Evolutionary conservation across 2,113 vertebrate genomes (phyloP).

Genomic region (Labeo rohita): DNA sequence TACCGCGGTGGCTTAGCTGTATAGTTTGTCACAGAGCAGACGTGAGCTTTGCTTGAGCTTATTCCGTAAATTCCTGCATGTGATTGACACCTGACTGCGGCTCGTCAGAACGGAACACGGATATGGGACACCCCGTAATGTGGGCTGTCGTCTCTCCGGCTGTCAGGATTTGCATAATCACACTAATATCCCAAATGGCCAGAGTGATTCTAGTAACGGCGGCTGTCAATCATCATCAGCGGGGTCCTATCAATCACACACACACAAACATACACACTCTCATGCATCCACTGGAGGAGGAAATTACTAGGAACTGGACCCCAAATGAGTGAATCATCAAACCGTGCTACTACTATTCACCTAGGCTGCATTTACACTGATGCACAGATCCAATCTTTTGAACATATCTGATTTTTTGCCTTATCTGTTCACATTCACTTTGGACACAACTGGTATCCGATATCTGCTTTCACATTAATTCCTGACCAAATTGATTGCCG

Average conservation of each 20-base stretch:
- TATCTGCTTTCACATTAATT: no score
- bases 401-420: no score
- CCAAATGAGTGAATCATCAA: neutral
- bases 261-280: constrained; percentile 8
- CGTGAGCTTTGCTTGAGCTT: constrained; percentile 38
- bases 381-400: no score
- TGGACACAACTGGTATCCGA: no score
- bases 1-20: neutral
- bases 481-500: no score
- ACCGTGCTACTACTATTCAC: neutral
- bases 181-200: constrained; percentile 61
- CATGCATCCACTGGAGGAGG: neutral
- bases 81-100: constrained; percentile 62
- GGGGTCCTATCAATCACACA: constrained; percentile 55
- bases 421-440: no score
- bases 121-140: constrained; percentile 52
- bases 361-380: no score
- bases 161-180: constrained; percentile 69
- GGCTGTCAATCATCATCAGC: constrained; percentile 65
- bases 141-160: constrained; percentile 40
- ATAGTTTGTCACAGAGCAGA: neutral
- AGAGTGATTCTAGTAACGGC: constrained; percentile 55
- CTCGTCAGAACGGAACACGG: constrained; percentile 57
- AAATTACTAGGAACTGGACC: constrained; percentile 7
- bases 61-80: constrained; percentile 53